These are phyloP conservation scores for Bilobella aurantiaca DNA, from an alignment of 1,140 invertebrate genomes.

Conservation along the genomic window DNA sequence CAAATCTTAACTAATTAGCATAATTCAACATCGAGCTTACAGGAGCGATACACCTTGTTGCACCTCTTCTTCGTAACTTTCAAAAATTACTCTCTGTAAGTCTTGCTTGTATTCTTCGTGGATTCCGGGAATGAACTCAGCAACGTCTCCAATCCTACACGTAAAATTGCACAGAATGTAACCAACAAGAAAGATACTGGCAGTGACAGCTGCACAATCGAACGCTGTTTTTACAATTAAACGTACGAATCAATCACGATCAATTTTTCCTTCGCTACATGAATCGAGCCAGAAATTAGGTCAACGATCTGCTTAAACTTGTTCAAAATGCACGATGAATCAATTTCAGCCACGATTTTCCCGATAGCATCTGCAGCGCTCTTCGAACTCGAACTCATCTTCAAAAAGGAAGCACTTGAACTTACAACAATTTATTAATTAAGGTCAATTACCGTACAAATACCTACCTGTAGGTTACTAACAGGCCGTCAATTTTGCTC, in stretches of 20 bases:
- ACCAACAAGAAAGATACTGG: neutral
- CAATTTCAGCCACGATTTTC: conserved; percentile 4
- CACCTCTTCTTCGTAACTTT: conserved; percentile 17
- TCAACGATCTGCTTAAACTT: conserved; percentile 14
- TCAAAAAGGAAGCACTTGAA: no score
- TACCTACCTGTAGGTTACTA: no score
- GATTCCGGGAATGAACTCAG: conserved; percentile 11
- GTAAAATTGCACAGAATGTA: neutral
- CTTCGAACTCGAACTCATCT: no score
- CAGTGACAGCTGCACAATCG: neutral
- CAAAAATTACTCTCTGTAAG: conserved; percentile 14
- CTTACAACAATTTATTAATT: conserved; percentile 7
- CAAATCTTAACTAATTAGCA: neutral
- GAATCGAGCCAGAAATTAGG: conserved; percentile 9
- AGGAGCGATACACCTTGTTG: conserved; percentile 12
- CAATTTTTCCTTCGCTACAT: conserved; percentile 16
- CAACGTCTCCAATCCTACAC: conserved; percentile 10
- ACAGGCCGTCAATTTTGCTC: no score
- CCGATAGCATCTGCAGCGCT: neutral
- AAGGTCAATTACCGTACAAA: no score
- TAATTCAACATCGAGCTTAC: conserved; percentile 23
- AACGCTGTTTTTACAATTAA: no score
- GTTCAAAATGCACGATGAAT: neutral
- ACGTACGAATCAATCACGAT: conserved; percentile 19
- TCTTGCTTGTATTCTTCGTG: neutral